Percentiles rank a stretch among this genome's conserved stretches.
Evolutionary conservation across 2,888 invertebrate genomes (phyloP).

Genomic region (Drosophila stalkeri): DNA sequence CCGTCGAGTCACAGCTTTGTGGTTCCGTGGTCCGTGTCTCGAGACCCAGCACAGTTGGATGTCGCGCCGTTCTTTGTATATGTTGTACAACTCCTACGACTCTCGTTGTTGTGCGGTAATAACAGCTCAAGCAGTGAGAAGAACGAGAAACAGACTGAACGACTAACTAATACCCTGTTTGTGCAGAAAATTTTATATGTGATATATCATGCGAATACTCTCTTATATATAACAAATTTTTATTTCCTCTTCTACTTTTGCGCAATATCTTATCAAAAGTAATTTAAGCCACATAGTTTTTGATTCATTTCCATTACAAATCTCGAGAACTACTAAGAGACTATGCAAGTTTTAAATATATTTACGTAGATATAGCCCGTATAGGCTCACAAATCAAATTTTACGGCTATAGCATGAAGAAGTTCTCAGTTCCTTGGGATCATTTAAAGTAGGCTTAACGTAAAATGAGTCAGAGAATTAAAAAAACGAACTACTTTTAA

Average conservation of each 20-base stretch:
- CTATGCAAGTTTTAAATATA: neutral
- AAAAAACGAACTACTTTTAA: no score
- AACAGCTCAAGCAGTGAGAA: constrained; percentile 14
- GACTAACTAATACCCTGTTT: constrained; percentile 4
- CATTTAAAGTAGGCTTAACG: no score
- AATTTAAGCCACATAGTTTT: no score
- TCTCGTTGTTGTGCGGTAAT: constrained; percentile 16
- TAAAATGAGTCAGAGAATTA: no score
- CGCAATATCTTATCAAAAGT: neutral
- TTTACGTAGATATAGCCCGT: neutral
- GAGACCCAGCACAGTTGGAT: constrained; percentile 58
- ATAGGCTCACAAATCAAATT: no score
- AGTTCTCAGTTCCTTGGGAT: no score
- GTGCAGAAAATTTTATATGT: neutral
- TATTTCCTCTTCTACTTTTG: neutral
- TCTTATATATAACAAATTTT: no score
- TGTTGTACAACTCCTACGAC: constrained; percentile 45
- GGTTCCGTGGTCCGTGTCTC: constrained; percentile 8
- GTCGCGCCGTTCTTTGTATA: constrained; percentile 32
- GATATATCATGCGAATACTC: no score
- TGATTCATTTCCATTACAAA: neutral
- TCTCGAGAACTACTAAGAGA: neutral
- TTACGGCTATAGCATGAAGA: no score
- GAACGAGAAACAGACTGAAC: neutral
- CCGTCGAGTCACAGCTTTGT: neutral